Evolutionary conservation across 2,113 vertebrate genomes (phyloP).

Genomic region (Trichomycterus rosablanca): DNA sequence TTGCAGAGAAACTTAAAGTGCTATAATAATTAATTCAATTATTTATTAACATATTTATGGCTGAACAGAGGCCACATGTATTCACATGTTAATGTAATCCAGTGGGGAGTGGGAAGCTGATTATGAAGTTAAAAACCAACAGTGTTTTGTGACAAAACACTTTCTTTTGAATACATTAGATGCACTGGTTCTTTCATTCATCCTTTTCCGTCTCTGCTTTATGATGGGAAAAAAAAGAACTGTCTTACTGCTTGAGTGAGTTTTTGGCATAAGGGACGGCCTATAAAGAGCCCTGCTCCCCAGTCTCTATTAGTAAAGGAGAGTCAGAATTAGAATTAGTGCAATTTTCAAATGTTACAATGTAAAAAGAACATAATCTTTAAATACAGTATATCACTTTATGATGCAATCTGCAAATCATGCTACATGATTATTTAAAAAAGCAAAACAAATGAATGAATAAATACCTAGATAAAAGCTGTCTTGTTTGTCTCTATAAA

Average conservation of each 20-base stretch:
- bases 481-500: conserved; percentile 8
- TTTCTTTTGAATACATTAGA: conserved; percentile 48
- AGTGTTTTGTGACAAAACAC: conserved; percentile 34
- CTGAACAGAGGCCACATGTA: conserved; percentile 33
- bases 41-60: conserved; percentile 32
- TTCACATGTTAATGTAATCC: conserved; percentile 36
- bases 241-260: conserved; percentile 13
- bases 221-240: conserved; percentile 23
- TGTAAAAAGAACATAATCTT: conserved; percentile 19
- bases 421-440: conserved; percentile 27
- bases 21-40: conserved; percentile 36
- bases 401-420: conserved; percentile 22
- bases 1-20: conserved; percentile 3
- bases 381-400: no score
- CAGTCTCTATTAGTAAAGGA: conserved; percentile 15
- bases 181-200: conserved; percentile 36
- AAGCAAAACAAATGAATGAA: conserved; percentile 29
- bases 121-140: conserved; percentile 40
- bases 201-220: conserved; percentile 9
- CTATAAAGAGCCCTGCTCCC: conserved; percentile 18
- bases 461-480: background rate
- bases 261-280: conserved; percentile 15
- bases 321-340: conserved; percentile 15
- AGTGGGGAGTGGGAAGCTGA: conserved; percentile 25
- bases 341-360: conserved; percentile 24